Conservation (phyloP, 23 tunicate species). For the Trididemnum nubilum region DNA sequence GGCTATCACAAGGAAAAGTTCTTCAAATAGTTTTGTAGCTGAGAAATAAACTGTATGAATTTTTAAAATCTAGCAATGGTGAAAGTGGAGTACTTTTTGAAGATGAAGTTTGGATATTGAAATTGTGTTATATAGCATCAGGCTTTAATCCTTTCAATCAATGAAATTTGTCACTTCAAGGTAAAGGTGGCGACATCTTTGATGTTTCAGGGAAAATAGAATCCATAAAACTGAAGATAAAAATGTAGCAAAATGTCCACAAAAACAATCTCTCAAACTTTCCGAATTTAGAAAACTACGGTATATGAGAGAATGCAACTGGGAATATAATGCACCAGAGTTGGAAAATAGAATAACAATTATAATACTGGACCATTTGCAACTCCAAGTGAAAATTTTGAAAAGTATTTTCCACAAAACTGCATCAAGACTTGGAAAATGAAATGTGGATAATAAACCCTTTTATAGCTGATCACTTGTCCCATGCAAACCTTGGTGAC, state of each 20-base stretch:
- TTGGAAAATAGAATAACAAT: constrained; percentile 27
- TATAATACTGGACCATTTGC: constrained; percentile 40
- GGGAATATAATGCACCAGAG: constrained; percentile 25
- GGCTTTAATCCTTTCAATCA: constrained; percentile 45
- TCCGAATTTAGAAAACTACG: constrained; percentile 34
- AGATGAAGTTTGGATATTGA: constrained; percentile 32
- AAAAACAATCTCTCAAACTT: constrained; percentile 32
- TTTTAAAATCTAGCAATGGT: constrained; percentile 20
- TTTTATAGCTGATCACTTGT: constrained; percentile 43
- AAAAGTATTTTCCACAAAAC: constrained; percentile 38
- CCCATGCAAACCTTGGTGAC: constrained; percentile 40
- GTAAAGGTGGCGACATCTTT: constrained; percentile 49
- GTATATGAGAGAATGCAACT: constrained; percentile 36
- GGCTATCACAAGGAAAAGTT: constrained; percentile 39
- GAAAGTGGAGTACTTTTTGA: constrained; percentile 33
- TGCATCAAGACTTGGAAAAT: constrained; percentile 45
- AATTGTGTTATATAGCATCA: constrained; percentile 41
- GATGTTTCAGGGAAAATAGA: too few relatives aligned
- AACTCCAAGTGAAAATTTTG: constrained; percentile 25
- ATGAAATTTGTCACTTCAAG: constrained; percentile 48
- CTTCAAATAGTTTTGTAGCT: constrained; percentile 31
- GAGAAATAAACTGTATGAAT: constrained; percentile 29
- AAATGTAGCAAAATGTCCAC: constrained; percentile 7
- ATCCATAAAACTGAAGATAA: not conserved
- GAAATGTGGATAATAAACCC: constrained; percentile 43